Base-by-base conservation (phyloP, 1,140 invertebrate species). In the Muscidifurax raptorellus region DNA sequence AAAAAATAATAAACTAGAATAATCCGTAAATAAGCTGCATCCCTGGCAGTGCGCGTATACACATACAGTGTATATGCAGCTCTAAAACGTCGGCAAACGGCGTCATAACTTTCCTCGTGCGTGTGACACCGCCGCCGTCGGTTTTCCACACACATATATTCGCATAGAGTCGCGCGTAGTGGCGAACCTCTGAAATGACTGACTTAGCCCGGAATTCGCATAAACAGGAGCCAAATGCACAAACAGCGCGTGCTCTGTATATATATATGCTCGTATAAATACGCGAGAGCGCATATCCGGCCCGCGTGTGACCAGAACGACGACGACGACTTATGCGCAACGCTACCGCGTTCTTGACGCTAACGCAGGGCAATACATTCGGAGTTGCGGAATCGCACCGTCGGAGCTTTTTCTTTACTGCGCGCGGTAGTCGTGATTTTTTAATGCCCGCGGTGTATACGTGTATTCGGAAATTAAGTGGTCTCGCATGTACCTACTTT, bases 131-230 rank as follows among this genome's bases (percentile, higher is more conserved):
- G 32, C 6, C 30, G 2, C 22, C 18, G 72, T n/a, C 30, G 72
- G 72, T 36, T 75, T 69, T 69, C 28, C 25, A 69, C 28, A 71
- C 1, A 1, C 67, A 3, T 7, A n/a, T 30, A 76, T 32, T 5
- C 74, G 22, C 74, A 18, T 32, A 76, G 10, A 40, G n/a, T 7
- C 32, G 36, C 74, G 52, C 74, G 28, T 30, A 76, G 75, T 59
- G 75, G 32, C 18, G n/a, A 75, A 66, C 52, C 59, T 32, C 22
- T 27, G 47, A 85, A 85, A 81, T 81, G 52, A 82, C 64, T 77
- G 64, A 81, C 64, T 85, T 71, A 64, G 74, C 79, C 74, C 74
- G 66, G 59, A 81, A 81, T 82, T 75, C 71, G 76, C 36, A 83
- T 47, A 71, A 83, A 78, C 75, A 77, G 59, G n/a, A 83, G 30